Base-by-base conservation (phyloP, 2,113 vertebrate genomes). In the Leucoraja erinaceus region DNA sequence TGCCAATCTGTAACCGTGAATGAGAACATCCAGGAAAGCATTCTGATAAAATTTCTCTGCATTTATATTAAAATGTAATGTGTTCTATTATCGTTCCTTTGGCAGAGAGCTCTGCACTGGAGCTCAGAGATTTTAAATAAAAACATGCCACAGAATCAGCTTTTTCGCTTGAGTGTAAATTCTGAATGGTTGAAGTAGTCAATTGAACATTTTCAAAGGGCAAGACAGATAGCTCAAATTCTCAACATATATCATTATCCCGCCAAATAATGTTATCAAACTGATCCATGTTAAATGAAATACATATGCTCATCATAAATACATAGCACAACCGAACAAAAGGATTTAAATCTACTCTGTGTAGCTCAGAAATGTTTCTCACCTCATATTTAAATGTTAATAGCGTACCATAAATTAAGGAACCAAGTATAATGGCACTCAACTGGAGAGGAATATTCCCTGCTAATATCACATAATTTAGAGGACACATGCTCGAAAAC, bases 61-160 rank as follows among this genome's bases (percentile, higher is more conserved):
- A 94, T 94, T 95, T 93, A 93, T 93, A 94, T 94, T 68, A 94
- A 94, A 94, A 59, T 94, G 84, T 84, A 94, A 95, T 95, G 94
- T 95, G 93, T 54, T 95, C 94, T 95, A 93, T 94, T 94, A 94
- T 94, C 95, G 93, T n/a, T 93, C 95, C 93, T 95, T 94, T 94
- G 94, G 86, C 94, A 94, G 94, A 95, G 95, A 95, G 93, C 93
- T 93, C 94, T 93, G 93, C 93, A 93, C 25, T 94, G 93, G 78
- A 93, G 93, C 93, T 94, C 93, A 93, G 94, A 95, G 94, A 63
- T 93, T 95, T 95, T 94, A 95, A 95, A 94, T 95, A 94, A 95
- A 95, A 94, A 94, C 76, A 95, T 94, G 94, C 94, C n/a, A 81
- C 94, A 94, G 94, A 93, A 95, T 94, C 93, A 93, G 83, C 93